Percentiles rank a stretch among this genome's conserved stretches.
phyloP scores from a whole-genome alignment of 2,888 invertebrate genomes.

The Acanthosepion esculentum region DNA sequence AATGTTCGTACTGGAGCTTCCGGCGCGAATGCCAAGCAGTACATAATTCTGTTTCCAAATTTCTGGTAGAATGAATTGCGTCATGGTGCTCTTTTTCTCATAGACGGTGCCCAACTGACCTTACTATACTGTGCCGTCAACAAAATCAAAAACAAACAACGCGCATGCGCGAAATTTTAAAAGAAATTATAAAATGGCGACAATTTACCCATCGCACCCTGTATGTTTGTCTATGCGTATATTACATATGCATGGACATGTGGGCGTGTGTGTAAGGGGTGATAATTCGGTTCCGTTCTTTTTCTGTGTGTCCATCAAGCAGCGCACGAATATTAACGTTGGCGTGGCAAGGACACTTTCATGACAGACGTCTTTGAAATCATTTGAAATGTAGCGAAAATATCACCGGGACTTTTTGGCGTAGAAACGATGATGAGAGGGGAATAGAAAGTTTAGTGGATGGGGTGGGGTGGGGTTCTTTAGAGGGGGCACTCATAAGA shows the following conservation, averaged over 20 bases:
- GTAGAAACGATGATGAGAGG: neutral
- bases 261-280: neutral
- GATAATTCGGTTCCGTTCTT: neutral
- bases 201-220: too few species aligned
- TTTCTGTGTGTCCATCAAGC: neutral
- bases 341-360: constrained; percentile 14
- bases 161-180: too few species aligned
- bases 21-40: too few species aligned
- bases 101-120: too few species aligned
- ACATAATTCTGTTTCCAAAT: too few species aligned
- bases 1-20: too few species aligned
- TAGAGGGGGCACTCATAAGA: neutral
- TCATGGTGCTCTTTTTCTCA: too few species aligned
- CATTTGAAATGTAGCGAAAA: neutral
- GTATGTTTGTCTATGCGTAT: neutral
- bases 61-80: too few species aligned
- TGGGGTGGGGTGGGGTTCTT: neutral
- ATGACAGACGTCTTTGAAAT: constrained; percentile 33
- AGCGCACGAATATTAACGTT: neutral
- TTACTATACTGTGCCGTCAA: too few species aligned
- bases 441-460: neutral
- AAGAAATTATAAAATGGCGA: too few species aligned
- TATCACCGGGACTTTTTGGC: neutral
- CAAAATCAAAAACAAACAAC: too few species aligned
- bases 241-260: too few species aligned